Evolutionary conservation across 2,888 invertebrate species (phyloP).

Genomic region (Volucella inflata): DNA sequence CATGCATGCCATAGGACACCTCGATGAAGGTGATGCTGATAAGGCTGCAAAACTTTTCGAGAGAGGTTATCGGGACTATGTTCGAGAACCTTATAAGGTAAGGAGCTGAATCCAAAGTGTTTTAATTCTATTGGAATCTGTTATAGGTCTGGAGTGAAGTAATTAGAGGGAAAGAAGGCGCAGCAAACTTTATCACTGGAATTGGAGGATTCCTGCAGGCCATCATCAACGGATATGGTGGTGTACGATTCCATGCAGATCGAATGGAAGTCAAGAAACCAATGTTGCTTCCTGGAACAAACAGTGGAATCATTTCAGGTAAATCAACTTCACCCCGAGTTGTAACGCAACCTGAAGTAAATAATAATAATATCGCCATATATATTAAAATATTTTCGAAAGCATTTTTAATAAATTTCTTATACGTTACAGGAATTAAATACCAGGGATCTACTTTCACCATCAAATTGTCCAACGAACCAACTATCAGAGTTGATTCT

Average conservation of each 20-base stretch:
- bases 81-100: constrained; percentile 86
- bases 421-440: constrained; percentile 77
- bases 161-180: constrained; percentile 84
- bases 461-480: constrained; percentile 55
- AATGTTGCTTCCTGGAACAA: constrained; percentile 83
- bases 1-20: constrained; percentile 86
- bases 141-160: constrained; percentile 86
- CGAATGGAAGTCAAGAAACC: constrained; percentile 84
- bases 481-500: constrained; percentile 30
- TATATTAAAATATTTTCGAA: constrained; percentile 12
- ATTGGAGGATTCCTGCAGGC: constrained; percentile 87
- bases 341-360: too few species aligned
- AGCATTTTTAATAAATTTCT: background rate
- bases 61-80: constrained; percentile 85
- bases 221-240: constrained; percentile 86
- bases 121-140: background rate
- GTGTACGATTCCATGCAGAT: constrained; percentile 85
- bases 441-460: constrained; percentile 78
- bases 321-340: background rate
- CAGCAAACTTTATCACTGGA: constrained; percentile 86
- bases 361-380: too few species aligned
- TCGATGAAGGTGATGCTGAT: constrained; percentile 83
- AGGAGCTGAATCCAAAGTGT: background rate
- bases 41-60: constrained; percentile 85
- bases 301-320: constrained; percentile 84